phyloP scores from a whole-genome alignment of 2,888 invertebrate species.

The Orthonychiurus folsomi region DNA sequence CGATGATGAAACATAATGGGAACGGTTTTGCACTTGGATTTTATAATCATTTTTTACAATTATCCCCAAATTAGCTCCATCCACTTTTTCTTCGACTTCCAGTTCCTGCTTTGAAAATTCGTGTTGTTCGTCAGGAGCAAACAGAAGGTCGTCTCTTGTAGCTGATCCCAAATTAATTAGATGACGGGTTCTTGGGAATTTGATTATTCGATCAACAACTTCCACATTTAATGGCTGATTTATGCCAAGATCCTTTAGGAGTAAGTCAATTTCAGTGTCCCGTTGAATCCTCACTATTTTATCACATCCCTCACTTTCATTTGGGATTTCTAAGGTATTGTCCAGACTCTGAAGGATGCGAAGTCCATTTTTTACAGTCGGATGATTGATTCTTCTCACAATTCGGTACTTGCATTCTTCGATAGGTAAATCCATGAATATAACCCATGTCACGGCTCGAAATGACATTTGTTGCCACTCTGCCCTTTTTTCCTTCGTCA shows the following conservation, averaged over 20 bases:
- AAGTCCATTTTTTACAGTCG: neutral
- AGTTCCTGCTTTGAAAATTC: neutral
- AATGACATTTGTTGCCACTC: neutral
- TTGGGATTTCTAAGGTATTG: neutral
- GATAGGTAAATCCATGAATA: neutral
- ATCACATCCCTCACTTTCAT: neutral
- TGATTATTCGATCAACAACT: neutral
- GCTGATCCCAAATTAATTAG: neutral
- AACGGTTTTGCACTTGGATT: neutral
- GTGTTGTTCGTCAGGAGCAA: neutral
- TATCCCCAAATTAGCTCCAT: neutral
- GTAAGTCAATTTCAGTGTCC: neutral
- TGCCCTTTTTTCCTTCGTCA: neutral
- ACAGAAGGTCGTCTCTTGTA: neutral
- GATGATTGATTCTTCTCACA: neutral
- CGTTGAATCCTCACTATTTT: neutral
- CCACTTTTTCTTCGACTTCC: neutral
- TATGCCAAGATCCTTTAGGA: neutral
- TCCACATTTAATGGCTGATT: neutral
- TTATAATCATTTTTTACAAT: neutral
- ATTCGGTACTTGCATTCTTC: neutral
- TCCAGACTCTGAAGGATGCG: neutral
- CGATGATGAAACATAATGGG: neutral
- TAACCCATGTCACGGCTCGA: neutral
- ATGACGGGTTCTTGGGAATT: neutral